Evolutionary conservation across 2,888 invertebrate genomes (phyloP).

Genomic region (Mesochorus sp.): DNA sequence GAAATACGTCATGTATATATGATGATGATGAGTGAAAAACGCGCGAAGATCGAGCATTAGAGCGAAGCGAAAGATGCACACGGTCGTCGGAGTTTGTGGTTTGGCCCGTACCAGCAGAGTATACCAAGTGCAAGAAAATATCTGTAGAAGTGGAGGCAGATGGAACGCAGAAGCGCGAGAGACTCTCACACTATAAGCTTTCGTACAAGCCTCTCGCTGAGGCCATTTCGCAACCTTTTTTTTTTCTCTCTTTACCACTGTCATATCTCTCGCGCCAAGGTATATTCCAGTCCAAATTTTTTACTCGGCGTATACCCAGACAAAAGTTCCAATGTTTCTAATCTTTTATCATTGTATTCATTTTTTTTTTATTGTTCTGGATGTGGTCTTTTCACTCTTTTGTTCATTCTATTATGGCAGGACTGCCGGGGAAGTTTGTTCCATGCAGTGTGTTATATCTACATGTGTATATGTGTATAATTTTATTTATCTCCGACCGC

Average conservation of each 20-base stretch:
- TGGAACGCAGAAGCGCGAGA: constrained; percentile 29
- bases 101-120: neutral
- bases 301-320: constrained; percentile 26
- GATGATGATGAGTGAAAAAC: neutral
- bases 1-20: neutral
- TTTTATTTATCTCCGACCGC: constrained; percentile 48
- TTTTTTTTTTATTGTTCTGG: neutral
- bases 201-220: neutral
- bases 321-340: constrained; percentile 31
- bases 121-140: neutral
- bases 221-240: constrained; percentile 17
- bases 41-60: neutral
- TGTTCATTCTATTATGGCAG: constrained; percentile 48
- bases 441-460: neutral
- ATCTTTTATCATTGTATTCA: constrained; percentile 19
- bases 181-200: neutral
- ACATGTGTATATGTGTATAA: constrained; percentile 1
- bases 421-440: constrained; percentile 16
- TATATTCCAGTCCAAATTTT: constrained; percentile 32
- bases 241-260: neutral
- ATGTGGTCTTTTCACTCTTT: constrained; percentile 23
- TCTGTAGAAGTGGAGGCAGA: constrained; percentile 6
- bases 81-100: neutral
- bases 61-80: constrained; percentile 9
- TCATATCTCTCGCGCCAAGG: constrained; percentile 9